phyloP scores from a whole-genome alignment of 2,888 invertebrate genomes.

The Euzophera pinguis region DNA sequence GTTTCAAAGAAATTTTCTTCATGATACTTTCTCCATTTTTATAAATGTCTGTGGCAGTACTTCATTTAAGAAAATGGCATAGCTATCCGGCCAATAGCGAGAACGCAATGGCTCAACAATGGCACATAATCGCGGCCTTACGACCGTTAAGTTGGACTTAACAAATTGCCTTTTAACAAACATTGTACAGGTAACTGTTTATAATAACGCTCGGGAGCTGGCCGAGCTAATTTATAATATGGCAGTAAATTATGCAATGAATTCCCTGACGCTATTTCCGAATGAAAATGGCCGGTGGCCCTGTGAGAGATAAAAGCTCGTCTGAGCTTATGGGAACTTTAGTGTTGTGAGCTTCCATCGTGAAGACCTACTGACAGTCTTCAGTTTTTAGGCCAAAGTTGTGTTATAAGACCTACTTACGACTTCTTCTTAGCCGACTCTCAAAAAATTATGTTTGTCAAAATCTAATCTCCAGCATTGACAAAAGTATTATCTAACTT shows the following conservation, averaged over 20 bases:
- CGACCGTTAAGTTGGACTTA: slow-evolving; percentile 37
- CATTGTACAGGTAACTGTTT: slow-evolving; percentile 43
- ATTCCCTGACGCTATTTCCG: slow-evolving; percentile 46
- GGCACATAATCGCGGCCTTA: slow-evolving; percentile 34
- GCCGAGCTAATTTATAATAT: slow-evolving; percentile 55
- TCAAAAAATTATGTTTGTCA: no score
- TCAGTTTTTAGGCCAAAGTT: background rate
- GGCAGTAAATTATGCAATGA: slow-evolving; percentile 57
- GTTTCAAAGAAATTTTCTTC: background rate
- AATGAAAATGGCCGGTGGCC: slow-evolving; percentile 43
- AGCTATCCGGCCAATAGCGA: slow-evolving; percentile 15
- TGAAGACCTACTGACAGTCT: background rate
- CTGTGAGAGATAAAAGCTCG: slow-evolving; percentile 32
- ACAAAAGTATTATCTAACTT: no score
- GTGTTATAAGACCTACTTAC: no score
- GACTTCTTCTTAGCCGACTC: no score
- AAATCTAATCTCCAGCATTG: no score
- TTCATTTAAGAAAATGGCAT: slow-evolving; percentile 10
- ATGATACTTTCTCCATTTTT: background rate
- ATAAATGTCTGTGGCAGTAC: background rate
- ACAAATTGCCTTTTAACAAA: slow-evolving; percentile 50
- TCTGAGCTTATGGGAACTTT: background rate
- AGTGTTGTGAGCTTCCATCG: background rate
- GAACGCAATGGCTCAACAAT: slow-evolving; percentile 29
- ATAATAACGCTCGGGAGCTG: slow-evolving; percentile 37